phyloP scores from a whole-genome alignment of 2,113 vertebrate species.

The Brachypodius melanocephalos region DNA sequence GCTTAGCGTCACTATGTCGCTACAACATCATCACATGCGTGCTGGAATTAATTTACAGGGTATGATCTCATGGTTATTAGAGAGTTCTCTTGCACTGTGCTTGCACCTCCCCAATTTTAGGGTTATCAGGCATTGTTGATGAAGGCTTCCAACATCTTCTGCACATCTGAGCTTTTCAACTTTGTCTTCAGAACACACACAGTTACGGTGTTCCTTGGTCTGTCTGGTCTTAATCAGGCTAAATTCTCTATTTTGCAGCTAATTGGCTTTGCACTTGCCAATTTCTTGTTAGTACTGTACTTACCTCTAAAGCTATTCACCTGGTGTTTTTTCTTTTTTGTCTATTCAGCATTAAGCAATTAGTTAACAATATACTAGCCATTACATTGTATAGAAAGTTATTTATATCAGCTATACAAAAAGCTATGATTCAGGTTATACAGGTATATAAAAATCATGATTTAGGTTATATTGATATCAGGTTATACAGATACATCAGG shows the following conservation, averaged over 20 bases:
- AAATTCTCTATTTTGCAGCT: background rate
- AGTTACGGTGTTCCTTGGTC: background rate
- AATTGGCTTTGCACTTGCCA: background rate
- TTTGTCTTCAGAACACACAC: background rate
- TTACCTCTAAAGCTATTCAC: background rate
- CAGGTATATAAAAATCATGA: too few species aligned
- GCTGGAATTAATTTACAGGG: background rate
- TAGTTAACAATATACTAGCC: background rate
- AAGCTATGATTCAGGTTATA: background rate
- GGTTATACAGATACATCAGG: background rate
- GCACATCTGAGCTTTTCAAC: background rate
- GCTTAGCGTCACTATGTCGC: background rate
- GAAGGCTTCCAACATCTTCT: background rate
- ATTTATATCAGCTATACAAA: background rate
- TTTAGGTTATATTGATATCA: background rate
- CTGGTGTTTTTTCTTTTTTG: background rate
- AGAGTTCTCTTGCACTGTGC: background rate
- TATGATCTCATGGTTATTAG: background rate
- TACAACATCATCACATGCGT: background rate
- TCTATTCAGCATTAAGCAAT: background rate
- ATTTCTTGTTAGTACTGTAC: background rate
- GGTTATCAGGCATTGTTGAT: background rate
- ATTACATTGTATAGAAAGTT: background rate
- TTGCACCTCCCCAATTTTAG: too few species aligned
- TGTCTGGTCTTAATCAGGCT: background rate